A percentile compares a stretch with the other conserved stretches of the same genome.
Conservation (phyloP, 2,888 invertebrate genomes). For the Lacanobia oleracea region DNA sequence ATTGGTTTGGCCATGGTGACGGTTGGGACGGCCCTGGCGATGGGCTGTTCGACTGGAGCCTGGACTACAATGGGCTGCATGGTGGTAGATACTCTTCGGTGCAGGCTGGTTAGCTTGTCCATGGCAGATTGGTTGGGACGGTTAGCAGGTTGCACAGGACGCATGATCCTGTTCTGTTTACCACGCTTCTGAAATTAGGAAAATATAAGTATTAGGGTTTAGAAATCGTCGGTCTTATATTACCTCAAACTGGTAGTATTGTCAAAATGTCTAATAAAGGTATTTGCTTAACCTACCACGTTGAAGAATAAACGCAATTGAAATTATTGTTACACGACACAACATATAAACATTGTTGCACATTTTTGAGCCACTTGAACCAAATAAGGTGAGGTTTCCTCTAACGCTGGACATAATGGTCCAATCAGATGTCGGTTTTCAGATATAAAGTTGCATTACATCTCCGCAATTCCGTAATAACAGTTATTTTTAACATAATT, state of each 20-base stretch:
- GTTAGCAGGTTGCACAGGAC: slow-evolving; percentile 78
- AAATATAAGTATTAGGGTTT: not conserved
- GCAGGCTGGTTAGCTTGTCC: slow-evolving; percentile 81
- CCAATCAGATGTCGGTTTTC: slow-evolving; percentile 46
- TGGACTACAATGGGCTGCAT: slow-evolving; percentile 85
- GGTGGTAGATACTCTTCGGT: slow-evolving; percentile 79
- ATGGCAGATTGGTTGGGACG: slow-evolving; percentile 84
- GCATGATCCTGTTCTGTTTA: slow-evolving; percentile 87
- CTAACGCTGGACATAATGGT: slow-evolving; percentile 47
- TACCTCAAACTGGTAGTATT: not conserved
- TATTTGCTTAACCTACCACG: slow-evolving; percentile 10
- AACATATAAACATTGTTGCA: slow-evolving; percentile 33
- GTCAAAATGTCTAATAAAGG: not conserved
- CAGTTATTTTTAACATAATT: slow-evolving; percentile 49
- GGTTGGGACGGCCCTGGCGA: slow-evolving; percentile 72
- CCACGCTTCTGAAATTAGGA: slow-evolving; percentile 85
- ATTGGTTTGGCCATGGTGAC: slow-evolving; percentile 89
- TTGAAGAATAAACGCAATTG: slow-evolving; percentile 10
- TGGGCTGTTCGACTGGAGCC: slow-evolving; percentile 73
- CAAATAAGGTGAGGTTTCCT: slow-evolving; percentile 44
- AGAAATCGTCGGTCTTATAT: not conserved
- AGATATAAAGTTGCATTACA: slow-evolving; percentile 39
- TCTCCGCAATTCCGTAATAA: slow-evolving; percentile 44
- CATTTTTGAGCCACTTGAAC: slow-evolving; percentile 44
- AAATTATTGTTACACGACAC: slow-evolving; percentile 28